Evolutionary conservation across 2,113 vertebrate species (phyloP).

Genomic region (Orientallactaga bullata): DNA sequence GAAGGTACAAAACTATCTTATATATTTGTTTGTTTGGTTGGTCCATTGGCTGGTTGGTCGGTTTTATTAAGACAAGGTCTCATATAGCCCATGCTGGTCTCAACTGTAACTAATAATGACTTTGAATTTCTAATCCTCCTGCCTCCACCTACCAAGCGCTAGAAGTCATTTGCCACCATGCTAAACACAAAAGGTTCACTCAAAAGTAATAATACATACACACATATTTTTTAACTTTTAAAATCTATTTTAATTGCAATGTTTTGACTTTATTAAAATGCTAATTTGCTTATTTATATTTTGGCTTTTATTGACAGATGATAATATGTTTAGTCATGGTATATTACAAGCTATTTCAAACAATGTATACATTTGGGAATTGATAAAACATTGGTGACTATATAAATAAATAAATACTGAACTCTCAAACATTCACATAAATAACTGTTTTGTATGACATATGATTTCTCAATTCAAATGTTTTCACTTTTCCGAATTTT

Average conservation of each 20-base stretch:
- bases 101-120: too few species aligned
- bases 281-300: not conserved
- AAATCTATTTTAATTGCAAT: not conserved
- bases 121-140: not conserved
- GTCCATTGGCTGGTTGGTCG: not conserved
- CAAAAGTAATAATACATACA: not conserved
- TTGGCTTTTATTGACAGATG: not conserved
- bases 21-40: not conserved
- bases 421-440: not conserved
- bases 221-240: not conserved
- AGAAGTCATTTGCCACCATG: not conserved
- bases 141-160: not conserved
- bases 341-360: not conserved
- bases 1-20: not conserved
- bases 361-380: not conserved
- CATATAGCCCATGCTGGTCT: too few species aligned
- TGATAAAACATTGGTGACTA: not conserved
- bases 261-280: not conserved
- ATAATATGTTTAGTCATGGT: not conserved
- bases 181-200: not conserved
- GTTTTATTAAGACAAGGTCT: not conserved
- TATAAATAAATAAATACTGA: not conserved
- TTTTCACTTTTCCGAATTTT: constrained; percentile 16
- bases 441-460: not conserved
- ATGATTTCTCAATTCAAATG: constrained; percentile 44